Evolutionary conservation across 2,113 vertebrate genomes (phyloP).

Genomic region (Haemorhous mexicanus): DNA sequence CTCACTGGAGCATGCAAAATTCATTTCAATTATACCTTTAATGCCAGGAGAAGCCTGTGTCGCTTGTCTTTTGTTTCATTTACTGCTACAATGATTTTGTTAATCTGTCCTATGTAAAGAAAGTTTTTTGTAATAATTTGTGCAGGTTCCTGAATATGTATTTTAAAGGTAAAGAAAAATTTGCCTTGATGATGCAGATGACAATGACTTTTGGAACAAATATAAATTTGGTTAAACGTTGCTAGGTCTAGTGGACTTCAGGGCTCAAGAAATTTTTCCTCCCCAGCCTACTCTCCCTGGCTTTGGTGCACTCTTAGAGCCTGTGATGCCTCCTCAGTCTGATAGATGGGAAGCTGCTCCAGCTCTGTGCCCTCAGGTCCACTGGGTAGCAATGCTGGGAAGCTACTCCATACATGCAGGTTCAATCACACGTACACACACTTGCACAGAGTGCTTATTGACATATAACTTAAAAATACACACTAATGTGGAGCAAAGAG

Average conservation of each 20-base stretch:
- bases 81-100: not conserved
- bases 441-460: not conserved
- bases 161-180: not conserved
- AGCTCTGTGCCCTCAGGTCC: not conserved
- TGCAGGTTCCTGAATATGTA: not conserved
- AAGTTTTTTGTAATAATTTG: not conserved
- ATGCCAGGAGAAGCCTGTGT: not conserved
- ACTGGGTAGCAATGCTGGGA: rapidly evolving
- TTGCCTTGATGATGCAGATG: not conserved
- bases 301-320: not conserved
- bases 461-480: not conserved
- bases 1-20: not conserved
- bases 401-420: rapidly evolving
- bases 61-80: not conserved
- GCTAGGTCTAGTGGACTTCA: not conserved
- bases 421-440: rapidly evolving
- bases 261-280: not conserved
- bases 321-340: not conserved
- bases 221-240: not conserved
- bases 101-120: not conserved
- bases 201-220: not conserved
- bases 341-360: not conserved
- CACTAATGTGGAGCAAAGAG: not conserved
- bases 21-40: not conserved
- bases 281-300: not conserved